Percentiles rank a stretch among this genome's conserved stretches.
These are phyloP conservation scores for Agapetus fuscipes DNA, from an alignment of 2,888 invertebrate species.

Conservation along the genomic window DNA sequence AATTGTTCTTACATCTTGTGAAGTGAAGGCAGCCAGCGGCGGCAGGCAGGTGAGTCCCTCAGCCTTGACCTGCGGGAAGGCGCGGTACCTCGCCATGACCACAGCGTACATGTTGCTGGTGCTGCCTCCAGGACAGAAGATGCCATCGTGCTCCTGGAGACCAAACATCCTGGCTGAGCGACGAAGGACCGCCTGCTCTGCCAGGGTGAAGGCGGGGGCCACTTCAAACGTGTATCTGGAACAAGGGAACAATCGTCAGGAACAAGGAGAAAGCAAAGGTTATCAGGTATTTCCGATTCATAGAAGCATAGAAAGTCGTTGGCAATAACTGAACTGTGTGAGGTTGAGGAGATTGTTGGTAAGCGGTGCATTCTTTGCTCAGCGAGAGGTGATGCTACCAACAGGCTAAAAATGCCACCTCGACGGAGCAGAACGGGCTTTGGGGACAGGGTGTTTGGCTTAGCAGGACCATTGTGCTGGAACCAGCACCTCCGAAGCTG, in stretches of 20 bases:
- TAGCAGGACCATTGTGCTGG: no score
- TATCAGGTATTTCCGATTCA: no score
- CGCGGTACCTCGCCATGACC: slow-evolving; percentile 59
- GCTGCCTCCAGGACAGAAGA: slow-evolving; percentile 72
- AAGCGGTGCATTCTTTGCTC: no score
- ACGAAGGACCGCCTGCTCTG: slow-evolving; percentile 56
- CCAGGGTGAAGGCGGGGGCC: slow-evolving; percentile 66
- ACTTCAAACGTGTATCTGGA: slow-evolving; percentile 71
- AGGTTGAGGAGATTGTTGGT: no score
- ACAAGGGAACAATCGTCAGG: slow-evolving; percentile 20
- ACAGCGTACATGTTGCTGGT: slow-evolving; percentile 70
- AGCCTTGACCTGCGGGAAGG: slow-evolving; percentile 58
- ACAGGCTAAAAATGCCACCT: no score
- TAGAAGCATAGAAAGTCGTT: no score
- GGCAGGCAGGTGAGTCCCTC: slow-evolving; percentile 54
- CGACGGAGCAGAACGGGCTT: no score
- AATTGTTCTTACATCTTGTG: slow-evolving; percentile 58
- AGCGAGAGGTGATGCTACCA: no score
- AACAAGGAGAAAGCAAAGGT: no score
- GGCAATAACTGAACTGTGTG: no score
- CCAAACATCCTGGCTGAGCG: slow-evolving; percentile 52
- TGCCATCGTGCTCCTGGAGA: slow-evolving; percentile 56
- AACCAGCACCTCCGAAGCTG: no score
- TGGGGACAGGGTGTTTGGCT: no score
- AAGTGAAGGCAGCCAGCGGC: slow-evolving; percentile 62